phyloP scores from a whole-genome alignment of 1,140 invertebrate species.

The Brachionus asplanchnoidis region DNA sequence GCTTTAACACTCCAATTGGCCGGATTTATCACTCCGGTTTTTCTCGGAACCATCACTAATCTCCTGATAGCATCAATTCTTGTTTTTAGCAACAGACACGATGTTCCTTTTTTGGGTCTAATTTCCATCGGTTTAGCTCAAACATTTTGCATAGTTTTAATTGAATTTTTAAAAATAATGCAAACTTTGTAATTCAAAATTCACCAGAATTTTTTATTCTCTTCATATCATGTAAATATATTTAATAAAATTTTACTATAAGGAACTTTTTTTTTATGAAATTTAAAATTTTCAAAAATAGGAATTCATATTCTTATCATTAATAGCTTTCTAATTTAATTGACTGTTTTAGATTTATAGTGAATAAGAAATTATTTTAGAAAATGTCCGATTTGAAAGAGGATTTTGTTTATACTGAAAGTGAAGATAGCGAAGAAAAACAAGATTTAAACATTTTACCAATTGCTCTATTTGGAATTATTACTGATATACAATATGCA shows the following conservation, averaged over 20 bases:
- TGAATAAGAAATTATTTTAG: neutral
- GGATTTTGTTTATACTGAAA: neutral
- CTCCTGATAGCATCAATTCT: conserved; percentile 18
- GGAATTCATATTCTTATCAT: neutral
- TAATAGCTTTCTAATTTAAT: neutral
- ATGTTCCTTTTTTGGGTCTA: neutral
- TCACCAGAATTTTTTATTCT: neutral
- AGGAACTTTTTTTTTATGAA: neutral
- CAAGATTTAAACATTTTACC: conserved; percentile 16
- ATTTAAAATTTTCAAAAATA: neutral
- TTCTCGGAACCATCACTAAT: conserved; percentile 21
- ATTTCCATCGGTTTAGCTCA: conserved; percentile 4
- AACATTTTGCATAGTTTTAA: conserved; percentile 24
- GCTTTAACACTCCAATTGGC: conserved; percentile 4
- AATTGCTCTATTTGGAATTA: conserved; percentile 49
- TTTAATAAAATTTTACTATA: neutral
- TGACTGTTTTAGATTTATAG: neutral
- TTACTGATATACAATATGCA: conserved; percentile 57
- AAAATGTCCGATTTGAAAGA: neutral
- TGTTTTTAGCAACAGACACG: neutral
- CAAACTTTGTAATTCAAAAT: neutral
- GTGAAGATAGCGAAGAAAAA: neutral
- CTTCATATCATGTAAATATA: neutral
- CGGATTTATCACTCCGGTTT: conserved; percentile 26
- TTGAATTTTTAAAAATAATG: conserved; percentile 36